Percentiles rank a stretch among this genome's conserved stretches.
These are phyloP conservation scores for Pseudomugil tenellus DNA, from an alignment of 2,797 vertebrate genomes.

Conservation along the genomic window DNA sequence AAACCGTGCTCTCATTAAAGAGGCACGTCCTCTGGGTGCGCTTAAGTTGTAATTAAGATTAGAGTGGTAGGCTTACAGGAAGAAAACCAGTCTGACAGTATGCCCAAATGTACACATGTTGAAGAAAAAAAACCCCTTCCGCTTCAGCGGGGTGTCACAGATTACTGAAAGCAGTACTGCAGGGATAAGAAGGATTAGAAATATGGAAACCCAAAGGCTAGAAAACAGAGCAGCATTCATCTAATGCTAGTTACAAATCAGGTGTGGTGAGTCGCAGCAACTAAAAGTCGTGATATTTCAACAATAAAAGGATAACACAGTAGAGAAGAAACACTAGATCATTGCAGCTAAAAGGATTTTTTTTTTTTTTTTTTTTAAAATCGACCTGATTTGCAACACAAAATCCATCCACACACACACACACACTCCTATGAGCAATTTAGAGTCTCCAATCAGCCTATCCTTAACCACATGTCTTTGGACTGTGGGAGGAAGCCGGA, in stretches of 20 bases:
- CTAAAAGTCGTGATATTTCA: conserved; percentile 62
- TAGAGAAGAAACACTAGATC: conserved; percentile 55
- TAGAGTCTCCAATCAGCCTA: no score
- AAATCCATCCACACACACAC: no score
- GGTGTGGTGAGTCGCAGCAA: conserved; percentile 44
- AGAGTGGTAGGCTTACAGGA: conserved; percentile 20
- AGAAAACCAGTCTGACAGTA: conserved; percentile 26
- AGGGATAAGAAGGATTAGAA: conserved; percentile 58
- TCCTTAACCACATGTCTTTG: no score
- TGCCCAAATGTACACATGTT: conserved; percentile 34
- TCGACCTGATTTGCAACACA: conserved; percentile 55
- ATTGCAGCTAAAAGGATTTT: conserved; percentile 38
- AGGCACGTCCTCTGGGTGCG: conserved; percentile 20
- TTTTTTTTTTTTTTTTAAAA: no score
- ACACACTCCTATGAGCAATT: no score
- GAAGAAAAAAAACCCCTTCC: conserved; percentile 37
- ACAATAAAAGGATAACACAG: conserved; percentile 66
- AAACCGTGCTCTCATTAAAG: conserved; percentile 31
- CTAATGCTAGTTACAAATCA: conserved; percentile 41
- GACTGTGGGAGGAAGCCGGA: no score
- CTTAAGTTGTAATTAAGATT: conserved; percentile 49
- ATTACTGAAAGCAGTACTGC: conserved; percentile 48
- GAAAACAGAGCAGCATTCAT: conserved; percentile 56
- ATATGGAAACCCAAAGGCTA: conserved; percentile 52
- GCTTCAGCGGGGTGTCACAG: conserved; percentile 48